Evolutionary conservation across 1,140 invertebrate genomes (phyloP).

Genomic region (Temnothorax nylanderi): DNA sequence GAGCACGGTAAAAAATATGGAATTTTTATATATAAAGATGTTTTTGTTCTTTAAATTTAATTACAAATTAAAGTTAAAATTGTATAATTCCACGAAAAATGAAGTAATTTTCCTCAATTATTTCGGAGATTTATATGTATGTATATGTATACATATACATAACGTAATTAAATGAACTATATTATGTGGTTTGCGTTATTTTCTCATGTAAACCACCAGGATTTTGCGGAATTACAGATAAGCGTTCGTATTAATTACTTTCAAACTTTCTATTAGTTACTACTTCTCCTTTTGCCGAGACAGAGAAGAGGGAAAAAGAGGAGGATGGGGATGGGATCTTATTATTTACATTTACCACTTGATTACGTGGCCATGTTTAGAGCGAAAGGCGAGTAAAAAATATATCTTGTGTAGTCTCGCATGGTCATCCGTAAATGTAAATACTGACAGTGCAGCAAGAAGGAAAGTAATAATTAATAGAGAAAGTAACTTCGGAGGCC

Average conservation of each 20-base stretch:
- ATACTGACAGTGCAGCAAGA: background rate
- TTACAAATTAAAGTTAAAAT: background rate
- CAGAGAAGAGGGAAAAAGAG: background rate
- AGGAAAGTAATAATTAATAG: conserved; percentile 23
- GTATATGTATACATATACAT: background rate
- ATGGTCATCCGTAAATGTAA: background rate
- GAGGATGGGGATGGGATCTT: background rate
- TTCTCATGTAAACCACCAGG: background rate
- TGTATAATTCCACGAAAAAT: background rate
- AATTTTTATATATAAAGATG: conserved; percentile 11
- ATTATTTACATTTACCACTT: background rate
- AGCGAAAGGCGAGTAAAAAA: background rate
- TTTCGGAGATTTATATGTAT: background rate
- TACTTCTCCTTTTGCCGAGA: background rate
- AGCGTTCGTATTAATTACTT: conserved; percentile 9
- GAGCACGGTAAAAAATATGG: background rate
- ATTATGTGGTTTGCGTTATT: background rate
- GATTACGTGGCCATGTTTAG: background rate
- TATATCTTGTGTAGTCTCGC: background rate
- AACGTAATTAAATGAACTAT: background rate
- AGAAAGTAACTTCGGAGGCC: conserved; percentile 13
- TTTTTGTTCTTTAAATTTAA: background rate
- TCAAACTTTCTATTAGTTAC: background rate
- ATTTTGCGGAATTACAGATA: background rate
- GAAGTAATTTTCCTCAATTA: background rate